phyloP scores from a whole-genome alignment of 2,888 invertebrate species.

The Sphecodes monilicornis region DNA sequence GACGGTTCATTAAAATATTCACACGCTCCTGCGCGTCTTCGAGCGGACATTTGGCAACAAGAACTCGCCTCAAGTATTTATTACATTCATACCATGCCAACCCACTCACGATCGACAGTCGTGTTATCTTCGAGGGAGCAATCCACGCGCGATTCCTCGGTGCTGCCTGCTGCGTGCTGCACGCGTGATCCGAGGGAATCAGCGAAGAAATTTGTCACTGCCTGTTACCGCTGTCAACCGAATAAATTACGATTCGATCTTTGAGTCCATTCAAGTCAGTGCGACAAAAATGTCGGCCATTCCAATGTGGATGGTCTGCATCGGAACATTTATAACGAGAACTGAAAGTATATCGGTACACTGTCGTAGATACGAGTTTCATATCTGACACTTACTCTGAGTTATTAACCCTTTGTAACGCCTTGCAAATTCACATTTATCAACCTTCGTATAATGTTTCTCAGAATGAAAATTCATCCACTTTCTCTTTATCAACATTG shows the following conservation, averaged over 20 bases:
- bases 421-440: not conserved
- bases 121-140: slow-evolving; percentile 20
- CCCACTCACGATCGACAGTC: slow-evolving; percentile 14
- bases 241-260: not conserved
- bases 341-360: not conserved
- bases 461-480: too few species aligned
- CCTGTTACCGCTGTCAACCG: not conserved
- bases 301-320: not conserved
- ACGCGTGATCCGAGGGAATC: slow-evolving; percentile 30
- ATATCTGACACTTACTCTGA: not conserved
- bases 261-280: not conserved
- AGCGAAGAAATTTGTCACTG: slow-evolving; percentile 12
- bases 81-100: slow-evolving; percentile 17
- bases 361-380: not conserved
- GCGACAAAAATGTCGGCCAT: not conserved
- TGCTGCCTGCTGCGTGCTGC: slow-evolving; percentile 17
- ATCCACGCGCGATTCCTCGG: slow-evolving; percentile 14
- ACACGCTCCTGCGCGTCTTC: not conserved
- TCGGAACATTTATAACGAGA: not conserved
- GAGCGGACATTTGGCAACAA: slow-evolving; percentile 41
- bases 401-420: not conserved
- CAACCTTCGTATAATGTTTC: not conserved
- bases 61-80: slow-evolving; percentile 32
- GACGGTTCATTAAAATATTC: not conserved
- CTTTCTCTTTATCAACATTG: too few species aligned